Evolutionary conservation across 1,140 invertebrate species (phyloP).

Genomic region (Camponotus vicinus): DNA sequence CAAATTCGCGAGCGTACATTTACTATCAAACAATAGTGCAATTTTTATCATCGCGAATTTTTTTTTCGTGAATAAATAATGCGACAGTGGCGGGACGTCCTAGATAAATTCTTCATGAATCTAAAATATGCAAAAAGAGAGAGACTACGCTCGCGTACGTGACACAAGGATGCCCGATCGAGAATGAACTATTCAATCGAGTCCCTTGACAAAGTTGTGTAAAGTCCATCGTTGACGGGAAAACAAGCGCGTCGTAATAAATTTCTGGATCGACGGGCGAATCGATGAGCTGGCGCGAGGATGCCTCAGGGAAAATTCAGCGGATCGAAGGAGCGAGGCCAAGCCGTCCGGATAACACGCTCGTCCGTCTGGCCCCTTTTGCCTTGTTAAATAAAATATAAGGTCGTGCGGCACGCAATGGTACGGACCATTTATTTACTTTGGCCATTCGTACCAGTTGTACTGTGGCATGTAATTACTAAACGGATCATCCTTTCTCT

Average conservation of each 20-base stretch:
- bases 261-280: constrained; percentile 36
- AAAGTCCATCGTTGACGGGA: neutral
- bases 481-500: constrained; percentile 1
- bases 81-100: neutral
- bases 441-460: neutral
- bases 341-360: neutral
- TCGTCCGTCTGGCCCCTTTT: neutral
- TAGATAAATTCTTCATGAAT: neutral
- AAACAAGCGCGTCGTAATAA: constrained; percentile 35
- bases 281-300: neutral
- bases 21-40: neutral
- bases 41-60: neutral
- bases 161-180: neutral
- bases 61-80: constrained; percentile 11
- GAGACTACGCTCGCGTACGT: neutral
- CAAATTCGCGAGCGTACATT: neutral
- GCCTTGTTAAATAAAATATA: constrained; percentile 63
- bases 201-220: neutral
- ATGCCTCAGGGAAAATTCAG: constrained; percentile 40
- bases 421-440: constrained; percentile 60
- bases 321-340: constrained; percentile 2
- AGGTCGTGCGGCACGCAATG: constrained; percentile 51
- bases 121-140: constrained; percentile 1
- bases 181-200: constrained; percentile 19
- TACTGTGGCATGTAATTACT: constrained; percentile 44